These are phyloP conservation scores for Sitophilus oryzae DNA, from an alignment of 1,140 invertebrate species.

Conservation along the genomic window DNA sequence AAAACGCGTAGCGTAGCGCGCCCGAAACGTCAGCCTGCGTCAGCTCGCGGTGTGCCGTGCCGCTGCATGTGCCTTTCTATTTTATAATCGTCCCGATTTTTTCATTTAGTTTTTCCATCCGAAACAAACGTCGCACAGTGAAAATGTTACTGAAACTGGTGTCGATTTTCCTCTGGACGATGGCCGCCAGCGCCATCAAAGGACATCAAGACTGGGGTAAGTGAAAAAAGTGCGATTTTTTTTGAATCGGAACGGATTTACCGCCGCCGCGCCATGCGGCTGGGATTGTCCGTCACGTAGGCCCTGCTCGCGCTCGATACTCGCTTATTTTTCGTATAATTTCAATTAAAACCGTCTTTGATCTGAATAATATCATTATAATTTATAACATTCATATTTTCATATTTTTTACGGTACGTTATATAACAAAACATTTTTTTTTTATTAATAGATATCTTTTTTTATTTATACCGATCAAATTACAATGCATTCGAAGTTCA, in stretches of 20 bases:
- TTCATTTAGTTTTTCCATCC: not conserved
- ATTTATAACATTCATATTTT: no score
- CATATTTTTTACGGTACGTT: no score
- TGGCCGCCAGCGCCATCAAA: slow-evolving; percentile 4
- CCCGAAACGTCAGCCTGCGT: slow-evolving; percentile 5
- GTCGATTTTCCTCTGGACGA: slow-evolving; percentile 21
- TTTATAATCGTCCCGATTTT: not conserved
- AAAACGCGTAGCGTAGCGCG: no score
- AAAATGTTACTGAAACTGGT: slow-evolving; percentile 33
- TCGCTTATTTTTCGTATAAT: not conserved
- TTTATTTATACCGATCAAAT: no score
- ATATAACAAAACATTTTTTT: no score
- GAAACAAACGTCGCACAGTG: not conserved
- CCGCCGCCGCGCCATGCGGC: slow-evolving; percentile 27
- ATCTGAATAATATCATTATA: no score
- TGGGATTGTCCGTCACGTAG: slow-evolving; percentile 28
- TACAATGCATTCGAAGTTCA: no score
- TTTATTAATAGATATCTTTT: no score
- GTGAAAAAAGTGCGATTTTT: slow-evolving; percentile 25
- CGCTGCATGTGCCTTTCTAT: slow-evolving; percentile 16
- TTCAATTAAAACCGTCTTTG: no score
- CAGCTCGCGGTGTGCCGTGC: slow-evolving; percentile 8
- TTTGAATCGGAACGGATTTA: slow-evolving; percentile 5
- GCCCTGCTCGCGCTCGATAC: slow-evolving; percentile 8
- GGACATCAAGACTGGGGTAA: slow-evolving; percentile 34